Evolutionary conservation across 2,888 invertebrate species (phyloP).

Genomic region (Phaedon cochleariae): DNA sequence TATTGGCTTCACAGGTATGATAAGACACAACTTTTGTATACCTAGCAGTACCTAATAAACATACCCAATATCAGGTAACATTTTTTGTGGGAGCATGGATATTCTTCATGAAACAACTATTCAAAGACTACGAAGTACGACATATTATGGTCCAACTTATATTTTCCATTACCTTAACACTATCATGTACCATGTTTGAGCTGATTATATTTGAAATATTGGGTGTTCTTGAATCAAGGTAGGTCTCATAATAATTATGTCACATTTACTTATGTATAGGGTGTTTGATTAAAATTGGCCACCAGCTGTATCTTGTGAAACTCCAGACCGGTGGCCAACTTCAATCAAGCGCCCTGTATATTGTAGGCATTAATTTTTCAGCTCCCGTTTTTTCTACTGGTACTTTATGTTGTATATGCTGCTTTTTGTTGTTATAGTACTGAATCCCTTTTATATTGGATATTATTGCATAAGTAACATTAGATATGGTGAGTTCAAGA

Average conservation of each 20-base stretch:
- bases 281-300: too few relatives aligned
- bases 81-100: constrained; percentile 98
- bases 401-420: constrained; percentile 89
- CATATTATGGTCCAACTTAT: constrained; percentile 93
- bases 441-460: constrained; percentile 96
- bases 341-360: too few relatives aligned
- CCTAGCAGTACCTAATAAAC: constrained; percentile 3
- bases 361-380: constrained; percentile 59
- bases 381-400: constrained; percentile 95
- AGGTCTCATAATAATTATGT: constrained; percentile 50
- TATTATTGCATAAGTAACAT: constrained; percentile 93
- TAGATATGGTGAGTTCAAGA: constrained; percentile 73
- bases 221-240: constrained; percentile 91
- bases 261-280: too few relatives aligned
- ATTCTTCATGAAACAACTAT: constrained; percentile 97
- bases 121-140: constrained; percentile 97
- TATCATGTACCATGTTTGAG: constrained; percentile 99
- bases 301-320: too few relatives aligned
- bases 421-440: constrained; percentile 92
- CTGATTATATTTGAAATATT: constrained; percentile 99
- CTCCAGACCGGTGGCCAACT: too few relatives aligned
- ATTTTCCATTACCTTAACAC: constrained; percentile 94
- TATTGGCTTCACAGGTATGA: constrained; percentile 66
- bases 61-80: constrained; percentile 71
- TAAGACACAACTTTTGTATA: constrained; percentile 5